phyloP scores from a whole-genome alignment of 2,888 invertebrate species.

The Sinopyrophorus schimmeli region DNA sequence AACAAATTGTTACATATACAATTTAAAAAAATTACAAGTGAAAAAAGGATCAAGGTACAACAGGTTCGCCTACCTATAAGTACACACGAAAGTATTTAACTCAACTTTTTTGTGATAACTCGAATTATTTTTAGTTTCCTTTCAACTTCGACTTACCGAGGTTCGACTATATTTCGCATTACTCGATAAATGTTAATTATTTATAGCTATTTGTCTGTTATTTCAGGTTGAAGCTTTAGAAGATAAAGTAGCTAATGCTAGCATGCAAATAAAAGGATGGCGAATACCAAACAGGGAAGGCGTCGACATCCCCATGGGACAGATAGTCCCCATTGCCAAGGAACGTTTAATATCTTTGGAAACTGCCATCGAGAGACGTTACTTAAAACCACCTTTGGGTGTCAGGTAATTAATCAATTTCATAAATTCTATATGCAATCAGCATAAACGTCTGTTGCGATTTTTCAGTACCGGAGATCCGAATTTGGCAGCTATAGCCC shows the following conservation, averaged over 20 bases:
- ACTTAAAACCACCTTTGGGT: constrained; percentile 89
- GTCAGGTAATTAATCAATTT: constrained; percentile 55
- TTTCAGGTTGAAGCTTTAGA: constrained; percentile 78
- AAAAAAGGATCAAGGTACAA: no score
- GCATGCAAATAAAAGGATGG: constrained; percentile 92
- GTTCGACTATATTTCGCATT: no score
- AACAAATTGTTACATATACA: no score
- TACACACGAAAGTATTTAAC: no score
- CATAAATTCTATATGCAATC: background rate
- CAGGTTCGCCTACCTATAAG: no score
- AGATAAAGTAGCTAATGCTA: constrained; percentile 84
- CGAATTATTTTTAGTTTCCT: no score
- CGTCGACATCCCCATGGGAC: constrained; percentile 54
- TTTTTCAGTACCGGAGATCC: constrained; percentile 62
- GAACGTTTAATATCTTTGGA: constrained; percentile 82
- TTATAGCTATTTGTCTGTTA: no score
- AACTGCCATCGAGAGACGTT: constrained; percentile 88
- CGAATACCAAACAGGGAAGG: constrained; percentile 69
- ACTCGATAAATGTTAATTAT: no score
- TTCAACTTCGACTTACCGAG: no score
- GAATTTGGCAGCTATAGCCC: constrained; percentile 63
- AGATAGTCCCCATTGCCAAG: constrained; percentile 64
- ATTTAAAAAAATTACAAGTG: no score
- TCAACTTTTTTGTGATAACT: no score
- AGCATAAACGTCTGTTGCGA: constrained; percentile 18